phyloP scores from a whole-genome alignment of 1,140 invertebrate species.

The honey bee (Apis mellifera) region DNA sequence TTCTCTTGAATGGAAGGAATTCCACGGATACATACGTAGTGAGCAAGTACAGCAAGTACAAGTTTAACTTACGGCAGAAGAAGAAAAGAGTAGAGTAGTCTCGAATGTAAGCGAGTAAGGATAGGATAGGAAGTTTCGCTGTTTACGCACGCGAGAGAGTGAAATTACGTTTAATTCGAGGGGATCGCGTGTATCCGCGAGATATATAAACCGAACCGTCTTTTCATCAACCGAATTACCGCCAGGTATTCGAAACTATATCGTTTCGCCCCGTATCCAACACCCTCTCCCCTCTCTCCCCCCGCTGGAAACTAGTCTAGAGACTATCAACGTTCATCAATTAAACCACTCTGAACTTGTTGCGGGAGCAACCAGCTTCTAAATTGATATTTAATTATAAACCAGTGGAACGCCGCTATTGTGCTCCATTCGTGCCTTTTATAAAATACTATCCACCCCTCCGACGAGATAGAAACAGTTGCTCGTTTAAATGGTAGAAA shows the following conservation, averaged over 20 bases:
- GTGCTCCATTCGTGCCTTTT: neutral
- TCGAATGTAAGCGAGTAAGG: neutral
- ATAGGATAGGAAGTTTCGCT: slow-evolving; percentile 22
- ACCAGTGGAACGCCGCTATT: neutral
- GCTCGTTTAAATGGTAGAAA: neutral
- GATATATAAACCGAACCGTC: slow-evolving; percentile 4
- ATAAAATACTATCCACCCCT: neutral
- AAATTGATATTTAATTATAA: neutral
- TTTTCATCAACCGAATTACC: slow-evolving; percentile 24
- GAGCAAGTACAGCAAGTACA: too few relatives aligned
- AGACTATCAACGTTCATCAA: slow-evolving; percentile 27
- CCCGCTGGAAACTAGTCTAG: neutral
- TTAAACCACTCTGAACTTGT: neutral
- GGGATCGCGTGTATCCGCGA: neutral
- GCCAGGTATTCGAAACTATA: slow-evolving; percentile 13
- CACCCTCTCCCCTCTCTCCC: too few relatives aligned
- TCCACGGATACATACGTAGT: too few relatives aligned
- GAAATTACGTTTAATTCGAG: slow-evolving; percentile 20
- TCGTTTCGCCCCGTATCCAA: neutral
- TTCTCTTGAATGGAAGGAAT: too few relatives aligned
- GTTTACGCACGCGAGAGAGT: slow-evolving; percentile 6
- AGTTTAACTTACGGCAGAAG: too few relatives aligned
- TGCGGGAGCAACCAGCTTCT: neutral
- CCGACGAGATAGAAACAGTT: neutral
- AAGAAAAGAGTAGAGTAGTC: too few relatives aligned